Evolutionary conservation across 2,113 vertebrate genomes (phyloP), one percentile per base, ranked within the genome.

Genomic region (Ceuthmochares aereus): DNA sequence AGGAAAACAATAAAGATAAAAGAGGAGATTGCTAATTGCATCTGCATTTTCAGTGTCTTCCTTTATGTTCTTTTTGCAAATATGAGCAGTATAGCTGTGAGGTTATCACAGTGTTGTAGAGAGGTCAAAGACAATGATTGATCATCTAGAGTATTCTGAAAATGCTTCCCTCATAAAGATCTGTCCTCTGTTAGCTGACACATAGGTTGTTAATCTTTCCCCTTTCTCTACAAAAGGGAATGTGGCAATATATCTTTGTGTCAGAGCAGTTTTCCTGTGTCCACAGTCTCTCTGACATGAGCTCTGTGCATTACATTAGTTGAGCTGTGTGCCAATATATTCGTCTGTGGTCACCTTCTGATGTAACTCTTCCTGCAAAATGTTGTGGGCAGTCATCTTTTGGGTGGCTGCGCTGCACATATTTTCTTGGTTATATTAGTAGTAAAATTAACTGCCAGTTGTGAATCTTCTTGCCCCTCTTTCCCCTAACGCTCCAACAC

Each of bases 341-440:
- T 74, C 23, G 85, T 43, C 29, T 56, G 84, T 56, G 79, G 51
- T 70, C 75, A 42, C n/a, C 70, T 89, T 81, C 81, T 95, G 90
- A 87, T 16, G 37, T 64, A 94, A 74, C 19, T 80, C 77, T 70
- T 83, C 64, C 74, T 72, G 76, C 58, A 59, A 58, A 91, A 80
- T 19, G 29, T n/a, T 37, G 77, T 90, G 86, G 86, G 95, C 90
- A 90, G 40, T 68, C 58, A 17, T 88, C 87, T 97, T 83, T 85
- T 97, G 95, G 74, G 88, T 96, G 95, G 92, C 89, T 96, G 94
- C 63, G 94, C 73, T 94, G 62, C 36, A 89, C 90, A 89, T 92
- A 54, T 95, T 93, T 96, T 98, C 96, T 69, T 75, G 87, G 96
- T 97, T 96, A 87, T 93, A 85, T 89, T 89, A 88, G 66, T 78